Percentiles rank a stretch among this genome's conserved stretches.
These are phyloP conservation scores for Lithobates pipiens DNA, from an alignment of 2,797 vertebrate species.

Conservation along the genomic window DNA sequence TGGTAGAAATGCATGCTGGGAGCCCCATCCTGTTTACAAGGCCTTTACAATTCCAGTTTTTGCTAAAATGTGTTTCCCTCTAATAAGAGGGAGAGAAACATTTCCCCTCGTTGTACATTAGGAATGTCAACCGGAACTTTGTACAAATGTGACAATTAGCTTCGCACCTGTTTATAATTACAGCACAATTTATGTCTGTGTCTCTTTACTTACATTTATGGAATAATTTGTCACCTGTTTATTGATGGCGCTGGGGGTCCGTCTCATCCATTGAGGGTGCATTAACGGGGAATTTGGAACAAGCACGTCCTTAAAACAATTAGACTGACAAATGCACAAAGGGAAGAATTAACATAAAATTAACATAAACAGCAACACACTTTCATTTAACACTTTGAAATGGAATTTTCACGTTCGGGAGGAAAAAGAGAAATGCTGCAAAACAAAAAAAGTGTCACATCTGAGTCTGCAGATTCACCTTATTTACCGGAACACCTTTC, in stretches of 20 bases:
- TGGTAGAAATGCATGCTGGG: no score
- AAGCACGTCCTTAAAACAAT: neutral
- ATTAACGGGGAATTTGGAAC: neutral
- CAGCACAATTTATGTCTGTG: neutral
- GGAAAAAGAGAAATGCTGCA: neutral
- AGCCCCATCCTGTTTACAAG: no score
- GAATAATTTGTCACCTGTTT: neutral
- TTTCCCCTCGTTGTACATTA: neutral
- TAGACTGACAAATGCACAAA: conserved; percentile 2
- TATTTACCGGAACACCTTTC: neutral
- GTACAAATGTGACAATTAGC: neutral
- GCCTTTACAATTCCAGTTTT: no score
- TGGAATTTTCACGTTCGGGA: neutral
- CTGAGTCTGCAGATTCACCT: neutral
- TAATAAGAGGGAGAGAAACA: neutral
- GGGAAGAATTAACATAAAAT: neutral
- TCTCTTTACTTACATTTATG: neutral
- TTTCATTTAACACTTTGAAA: neutral
- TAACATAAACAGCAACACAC: neutral
- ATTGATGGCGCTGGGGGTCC: neutral
- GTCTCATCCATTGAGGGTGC: neutral
- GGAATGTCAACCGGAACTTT: neutral
- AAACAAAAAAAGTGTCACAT: neutral
- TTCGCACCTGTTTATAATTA: neutral
- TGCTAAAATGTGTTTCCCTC: neutral